Base-by-base conservation (phyloP, 2,888 invertebrate species). In the Drosophila robusta region DNA sequence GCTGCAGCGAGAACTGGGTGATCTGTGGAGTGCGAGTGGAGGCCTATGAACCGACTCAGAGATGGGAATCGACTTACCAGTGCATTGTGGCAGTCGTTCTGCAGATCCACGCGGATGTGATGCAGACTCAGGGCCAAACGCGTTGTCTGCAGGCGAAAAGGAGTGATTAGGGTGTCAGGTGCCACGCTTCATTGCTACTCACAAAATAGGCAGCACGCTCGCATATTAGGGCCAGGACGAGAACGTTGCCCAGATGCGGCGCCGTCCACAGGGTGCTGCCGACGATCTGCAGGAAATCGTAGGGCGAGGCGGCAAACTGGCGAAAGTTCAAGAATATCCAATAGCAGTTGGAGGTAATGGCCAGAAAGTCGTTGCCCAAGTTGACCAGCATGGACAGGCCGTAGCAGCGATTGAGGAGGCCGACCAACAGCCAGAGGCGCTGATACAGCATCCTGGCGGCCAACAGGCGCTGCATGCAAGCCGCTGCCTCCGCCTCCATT, bases 1-100 rank as follows among this genome's bases (percentile, higher is more conserved):
- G 83, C 78, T 93, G 93, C 50, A 93, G 75, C 0, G 93, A 93
- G 71, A 93, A 93, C 76, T 92, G 92, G 69, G 93, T 92, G 54
- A 93, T 91, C 93, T 93, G 50, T 5, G 50, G 4, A 12, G 9
- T 29, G 26, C 7, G 3, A 24, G 14, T 11, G 8, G 0, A 22
- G 6, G 32, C 2, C 2, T 4, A 14, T 3, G 12, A 11, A 46
- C 2, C 12, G 22, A 9, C 1, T 7, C 1, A 8, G 24, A 0
- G 22, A 12, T 14, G 12, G 42, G 12, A 6, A 11, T 11, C 18
- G 32, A 85, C 90, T 89, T 74, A 93, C 93, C 72, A 92, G 82
- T 0, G 90, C 88, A 70, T 93, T 93, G 26, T 93, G 90, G 64
- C 90, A 88, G 26, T 91, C 86, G 62, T 93, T 92, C 16, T 87